Evolutionary conservation across 2,888 invertebrate genomes (phyloP).

Genomic region (Drosophila suboccidentalis): DNA sequence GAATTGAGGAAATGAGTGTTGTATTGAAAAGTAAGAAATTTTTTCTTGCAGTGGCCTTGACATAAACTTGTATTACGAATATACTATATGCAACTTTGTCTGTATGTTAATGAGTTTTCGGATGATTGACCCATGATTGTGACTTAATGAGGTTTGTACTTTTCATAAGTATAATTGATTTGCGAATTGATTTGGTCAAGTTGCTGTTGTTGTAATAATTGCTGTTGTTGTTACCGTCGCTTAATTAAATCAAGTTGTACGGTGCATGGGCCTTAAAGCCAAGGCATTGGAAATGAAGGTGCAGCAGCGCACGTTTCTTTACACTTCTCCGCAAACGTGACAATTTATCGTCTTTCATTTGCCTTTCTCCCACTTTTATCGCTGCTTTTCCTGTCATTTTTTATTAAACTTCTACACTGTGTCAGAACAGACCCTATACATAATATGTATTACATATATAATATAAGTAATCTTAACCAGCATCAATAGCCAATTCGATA

Average conservation of each 20-base stretch:
- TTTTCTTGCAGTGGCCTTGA: too few species aligned
- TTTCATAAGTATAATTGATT: slow-evolving; percentile 19
- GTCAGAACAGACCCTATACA: too few species aligned
- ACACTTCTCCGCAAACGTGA: slow-evolving; percentile 41
- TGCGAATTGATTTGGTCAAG: not conserved
- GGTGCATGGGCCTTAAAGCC: slow-evolving; percentile 18
- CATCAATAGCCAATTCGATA: too few species aligned
- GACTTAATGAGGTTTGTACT: slow-evolving; percentile 25
- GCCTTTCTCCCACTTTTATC: slow-evolving; percentile 41
- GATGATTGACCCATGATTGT: slow-evolving; percentile 16
- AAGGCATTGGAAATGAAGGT: slow-evolving; percentile 3
- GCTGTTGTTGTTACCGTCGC: slow-evolving; percentile 8
- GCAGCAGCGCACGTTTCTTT: slow-evolving; percentile 28
- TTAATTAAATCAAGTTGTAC: slow-evolving; percentile 25
- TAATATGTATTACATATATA: too few species aligned
- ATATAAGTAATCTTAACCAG: too few species aligned
- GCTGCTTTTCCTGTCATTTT: slow-evolving; percentile 26
- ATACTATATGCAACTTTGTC: too few species aligned
- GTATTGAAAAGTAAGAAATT: too few species aligned
- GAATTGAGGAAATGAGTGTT: too few species aligned
- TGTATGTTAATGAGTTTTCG: slow-evolving; percentile 20
- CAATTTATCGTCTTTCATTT: slow-evolving; percentile 70
- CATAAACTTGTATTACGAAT: too few species aligned
- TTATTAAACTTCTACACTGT: slow-evolving; percentile 14
- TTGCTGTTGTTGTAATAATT: slow-evolving; percentile 1